These are phyloP conservation scores for Sapajus apella DNA, from an alignment of 2,113 vertebrate genomes.

Conservation along the genomic window DNA sequence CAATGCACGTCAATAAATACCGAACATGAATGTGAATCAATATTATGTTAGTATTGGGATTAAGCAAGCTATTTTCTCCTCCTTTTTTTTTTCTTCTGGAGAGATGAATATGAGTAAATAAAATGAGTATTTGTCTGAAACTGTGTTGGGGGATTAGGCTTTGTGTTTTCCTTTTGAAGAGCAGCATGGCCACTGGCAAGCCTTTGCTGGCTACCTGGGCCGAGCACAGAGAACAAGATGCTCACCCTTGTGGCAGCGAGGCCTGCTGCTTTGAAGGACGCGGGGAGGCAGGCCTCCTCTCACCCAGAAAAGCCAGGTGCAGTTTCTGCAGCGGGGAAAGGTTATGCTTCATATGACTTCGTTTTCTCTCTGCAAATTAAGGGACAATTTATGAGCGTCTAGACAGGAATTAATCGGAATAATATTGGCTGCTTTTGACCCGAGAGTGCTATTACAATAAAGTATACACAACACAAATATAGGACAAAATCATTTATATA, in stretches of 20 bases:
- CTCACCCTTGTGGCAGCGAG: background rate
- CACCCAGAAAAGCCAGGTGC: conserved; percentile 48
- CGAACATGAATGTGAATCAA: conserved; percentile 87
- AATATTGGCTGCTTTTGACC: conserved; percentile 84
- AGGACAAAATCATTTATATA: conserved; percentile 82
- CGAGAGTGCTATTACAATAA: conserved; percentile 80
- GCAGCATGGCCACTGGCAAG: conserved; percentile 56
- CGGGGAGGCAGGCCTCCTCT: background rate
- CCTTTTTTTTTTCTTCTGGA: conserved; percentile 68
- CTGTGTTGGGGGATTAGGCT: conserved; percentile 82
- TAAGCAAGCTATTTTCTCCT: conserved; percentile 85
- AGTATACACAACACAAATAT: conserved; percentile 84
- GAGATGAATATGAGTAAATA: conserved; percentile 88
- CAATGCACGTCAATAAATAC: conserved; percentile 88
- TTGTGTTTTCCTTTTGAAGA: conserved; percentile 74
- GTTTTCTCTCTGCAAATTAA: conserved; percentile 81
- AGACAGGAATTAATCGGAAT: conserved; percentile 82
- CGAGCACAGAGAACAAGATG: background rate
- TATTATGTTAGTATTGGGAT: conserved; percentile 89
- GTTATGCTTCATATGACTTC: conserved; percentile 73
- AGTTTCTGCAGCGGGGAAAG: conserved; percentile 32
- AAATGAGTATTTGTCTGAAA: conserved; percentile 85
- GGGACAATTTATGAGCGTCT: conserved; percentile 83
- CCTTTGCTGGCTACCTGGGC: conserved; percentile 45
- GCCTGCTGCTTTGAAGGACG: background rate